phyloP scores from a whole-genome alignment of 1,140 invertebrate species.

The Mizuhopecten yessoensis region DNA sequence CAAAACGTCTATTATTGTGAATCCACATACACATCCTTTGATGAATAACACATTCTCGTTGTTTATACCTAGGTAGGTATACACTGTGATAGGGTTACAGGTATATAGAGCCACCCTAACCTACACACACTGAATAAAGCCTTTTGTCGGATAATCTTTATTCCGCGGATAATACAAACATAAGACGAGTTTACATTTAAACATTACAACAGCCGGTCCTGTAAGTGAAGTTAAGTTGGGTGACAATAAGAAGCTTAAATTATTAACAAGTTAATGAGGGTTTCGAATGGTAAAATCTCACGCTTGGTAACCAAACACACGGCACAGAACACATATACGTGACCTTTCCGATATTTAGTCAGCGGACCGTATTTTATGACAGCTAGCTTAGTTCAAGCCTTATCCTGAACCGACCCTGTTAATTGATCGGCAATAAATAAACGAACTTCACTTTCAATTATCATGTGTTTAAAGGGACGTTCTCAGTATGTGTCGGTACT shows the following conservation, averaged over 20 bases:
- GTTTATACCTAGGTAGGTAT: too few relatives aligned
- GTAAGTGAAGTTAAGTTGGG: constrained; percentile 14
- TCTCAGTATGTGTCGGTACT: too few relatives aligned
- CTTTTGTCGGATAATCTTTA: background rate
- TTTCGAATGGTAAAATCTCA: background rate
- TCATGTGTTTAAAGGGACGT: too few relatives aligned
- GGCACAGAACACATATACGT: background rate
- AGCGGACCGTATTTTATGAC: background rate
- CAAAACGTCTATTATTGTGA: too few relatives aligned
- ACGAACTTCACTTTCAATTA: background rate
- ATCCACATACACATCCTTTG: too few relatives aligned
- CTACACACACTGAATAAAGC: background rate
- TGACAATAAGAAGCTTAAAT: background rate
- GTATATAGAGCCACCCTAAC: background rate
- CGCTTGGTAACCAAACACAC: background rate
- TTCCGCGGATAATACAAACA: background rate
- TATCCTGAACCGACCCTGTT: background rate
- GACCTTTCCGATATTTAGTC: background rate
- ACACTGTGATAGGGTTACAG: too few relatives aligned
- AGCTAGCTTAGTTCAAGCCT: background rate
- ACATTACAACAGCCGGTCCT: background rate
- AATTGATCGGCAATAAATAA: too few relatives aligned
- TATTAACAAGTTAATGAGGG: background rate
- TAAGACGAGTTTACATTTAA: background rate
- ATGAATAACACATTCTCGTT: too few relatives aligned